Evolutionary conservation across 2,797 vertebrate species (phyloP), one percentile per base, ranked within the genome.

Genomic region (Sebastes aleutianus): DNA sequence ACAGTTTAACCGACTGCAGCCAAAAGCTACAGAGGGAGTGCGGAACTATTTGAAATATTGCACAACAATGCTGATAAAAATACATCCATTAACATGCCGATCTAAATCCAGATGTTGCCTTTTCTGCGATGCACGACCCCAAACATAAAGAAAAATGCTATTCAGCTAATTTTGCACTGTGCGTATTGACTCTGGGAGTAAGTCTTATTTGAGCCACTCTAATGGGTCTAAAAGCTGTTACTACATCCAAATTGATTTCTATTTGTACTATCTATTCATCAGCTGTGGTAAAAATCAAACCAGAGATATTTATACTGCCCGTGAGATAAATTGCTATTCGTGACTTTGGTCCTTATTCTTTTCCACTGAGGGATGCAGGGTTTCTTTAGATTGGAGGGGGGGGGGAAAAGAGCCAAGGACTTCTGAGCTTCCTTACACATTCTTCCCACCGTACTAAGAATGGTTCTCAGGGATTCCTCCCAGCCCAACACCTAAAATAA

Each of bases 401-500:
- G n/a, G 74, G 39, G 47, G 85, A 43, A 53, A 86, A 80, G 20
- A 87, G 29, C 70, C 32, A 73, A 73, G 31, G 61, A 73, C 79
- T 78, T 82, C 78, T 83, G 57, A 88, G 79, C 53, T 82, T 89
- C 76, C 85, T 75, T 68, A 78, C 24, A 24, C 84, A 86, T 91
- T 91, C 83, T 89, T 92, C 86, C 90, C 84, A 89, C 87, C 50
- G 3, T 20, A 78, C 90, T 90, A 87, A 91, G 82, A 92, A 87
- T 88, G 87, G 89, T 85, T 89, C 88, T 80, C 82, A 87, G 77
- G 68, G 83, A 89, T 78, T 59, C 77, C 84, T 91, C 86, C 88
- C 87, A 90, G 78, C 87, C 91, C 76, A 70, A 81, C 87, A 90
- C 86, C 86, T 85, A 90, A 92, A 94, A 92, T 91, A 91, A 91